Percentiles rank a stretch among this genome's conserved stretches.
phyloP scores from a whole-genome alignment of 2,888 invertebrate species.

The Tuberolachnus salignus region DNA sequence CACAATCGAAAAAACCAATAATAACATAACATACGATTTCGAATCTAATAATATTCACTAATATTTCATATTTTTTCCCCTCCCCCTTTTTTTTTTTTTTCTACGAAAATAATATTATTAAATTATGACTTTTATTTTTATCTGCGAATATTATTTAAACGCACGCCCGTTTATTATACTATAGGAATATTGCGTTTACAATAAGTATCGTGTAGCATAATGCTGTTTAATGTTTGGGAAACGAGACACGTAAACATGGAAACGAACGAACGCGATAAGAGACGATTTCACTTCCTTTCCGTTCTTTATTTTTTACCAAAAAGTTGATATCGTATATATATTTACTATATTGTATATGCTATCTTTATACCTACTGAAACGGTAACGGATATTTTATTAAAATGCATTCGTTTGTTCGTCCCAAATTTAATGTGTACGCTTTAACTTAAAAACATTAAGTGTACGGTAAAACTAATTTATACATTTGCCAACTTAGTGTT shows the following conservation, averaged over 20 bases:
- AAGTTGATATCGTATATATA: slow-evolving; percentile 46
- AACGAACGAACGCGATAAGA: slow-evolving; percentile 40
- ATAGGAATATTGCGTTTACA: not conserved
- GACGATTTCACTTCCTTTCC: slow-evolving; percentile 24
- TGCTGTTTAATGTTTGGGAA: slow-evolving; percentile 37
- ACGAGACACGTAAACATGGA: slow-evolving; percentile 39
- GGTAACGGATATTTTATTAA: slow-evolving; percentile 38
- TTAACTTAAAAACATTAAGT: not conserved
- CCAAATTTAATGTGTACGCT: slow-evolving; percentile 14
- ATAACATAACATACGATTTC: too few species aligned
- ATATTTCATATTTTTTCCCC: too few species aligned
- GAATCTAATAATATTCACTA: too few species aligned
- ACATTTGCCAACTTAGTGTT: slow-evolving; percentile 6
- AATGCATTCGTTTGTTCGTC: slow-evolving; percentile 22
- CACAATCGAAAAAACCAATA: too few species aligned
- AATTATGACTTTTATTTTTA: slow-evolving; percentile 26
- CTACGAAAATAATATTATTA: not conserved
- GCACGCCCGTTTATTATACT: not conserved
- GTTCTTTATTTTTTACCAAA: not conserved
- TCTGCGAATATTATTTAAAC: slow-evolving; percentile 14
- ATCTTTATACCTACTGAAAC: too few species aligned
- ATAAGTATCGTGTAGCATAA: slow-evolving; percentile 25
- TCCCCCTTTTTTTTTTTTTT: too few species aligned
- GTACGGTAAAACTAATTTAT: not conserved
- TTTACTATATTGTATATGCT: too few species aligned